Evolutionary conservation across 2,113 vertebrate species (phyloP).

Genomic region (Atractosteus spatula): DNA sequence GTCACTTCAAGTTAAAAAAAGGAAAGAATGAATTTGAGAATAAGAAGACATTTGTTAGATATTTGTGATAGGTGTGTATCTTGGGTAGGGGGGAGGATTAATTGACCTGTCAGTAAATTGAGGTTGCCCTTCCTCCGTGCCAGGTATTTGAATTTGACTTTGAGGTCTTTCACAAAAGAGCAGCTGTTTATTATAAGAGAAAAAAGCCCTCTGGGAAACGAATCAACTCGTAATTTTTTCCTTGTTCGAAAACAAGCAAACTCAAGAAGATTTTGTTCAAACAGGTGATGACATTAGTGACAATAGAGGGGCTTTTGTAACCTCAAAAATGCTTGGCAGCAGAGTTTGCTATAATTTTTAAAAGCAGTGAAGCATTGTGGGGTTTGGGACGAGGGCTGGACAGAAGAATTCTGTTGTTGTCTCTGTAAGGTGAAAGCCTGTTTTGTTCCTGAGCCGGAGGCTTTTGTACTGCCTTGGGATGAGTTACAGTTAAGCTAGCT

Average conservation of each 20-base stretch:
- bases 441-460: not conserved
- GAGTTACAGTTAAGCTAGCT: not conserved
- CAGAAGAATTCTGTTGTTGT: not conserved
- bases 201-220: slow-evolving; percentile 25
- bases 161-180: slow-evolving; percentile 31
- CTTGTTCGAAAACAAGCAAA: not conserved
- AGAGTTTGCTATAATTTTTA: not conserved
- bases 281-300: slow-evolving; percentile 15
- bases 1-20: too few species aligned
- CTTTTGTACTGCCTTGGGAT: not conserved
- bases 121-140: slow-evolving; percentile 34
- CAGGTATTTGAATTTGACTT: slow-evolving; percentile 34
- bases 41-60: too few species aligned
- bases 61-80: too few species aligned
- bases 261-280: slow-evolving; percentile 4
- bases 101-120: not conserved
- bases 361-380: not conserved
- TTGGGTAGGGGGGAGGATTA: not conserved
- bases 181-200: slow-evolving; percentile 56
- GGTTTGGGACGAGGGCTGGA: not conserved
- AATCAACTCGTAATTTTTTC: not conserved
- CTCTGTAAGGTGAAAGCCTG: slow-evolving; percentile 3
- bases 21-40: too few species aligned
- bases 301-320: slow-evolving; percentile 5
- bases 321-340: slow-evolving; percentile 10